These are phyloP conservation scores for Tigriopus japonicus DNA, from an alignment of 1,140 invertebrate species.

Conservation along the genomic window DNA sequence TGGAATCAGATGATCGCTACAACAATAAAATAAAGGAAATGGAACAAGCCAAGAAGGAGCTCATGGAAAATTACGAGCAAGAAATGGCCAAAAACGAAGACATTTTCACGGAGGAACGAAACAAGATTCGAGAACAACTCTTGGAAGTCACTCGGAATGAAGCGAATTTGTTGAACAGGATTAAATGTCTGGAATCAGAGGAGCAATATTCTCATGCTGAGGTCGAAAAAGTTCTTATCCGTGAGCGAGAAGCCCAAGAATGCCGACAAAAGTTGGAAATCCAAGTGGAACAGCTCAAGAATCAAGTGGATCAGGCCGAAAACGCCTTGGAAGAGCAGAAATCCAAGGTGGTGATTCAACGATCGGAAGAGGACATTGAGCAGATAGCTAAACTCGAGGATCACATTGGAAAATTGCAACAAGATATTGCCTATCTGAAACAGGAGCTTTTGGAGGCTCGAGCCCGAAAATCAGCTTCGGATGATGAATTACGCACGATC, in stretches of 20 bases:
- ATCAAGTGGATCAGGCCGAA: background rate
- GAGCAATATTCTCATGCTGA: background rate
- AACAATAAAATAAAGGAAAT: background rate
- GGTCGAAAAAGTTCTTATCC: background rate
- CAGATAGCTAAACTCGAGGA: background rate
- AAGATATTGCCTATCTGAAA: background rate
- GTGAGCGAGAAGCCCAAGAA: background rate
- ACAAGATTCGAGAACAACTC: background rate
- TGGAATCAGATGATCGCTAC: background rate
- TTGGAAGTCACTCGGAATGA: background rate
- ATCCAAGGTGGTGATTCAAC: background rate
- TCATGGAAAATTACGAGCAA: background rate
- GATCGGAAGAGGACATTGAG: background rate
- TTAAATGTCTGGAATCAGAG: conserved; percentile 2
- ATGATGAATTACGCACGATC: background rate
- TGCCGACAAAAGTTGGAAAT: background rate
- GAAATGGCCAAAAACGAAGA: background rate
- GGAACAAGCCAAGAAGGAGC: background rate
- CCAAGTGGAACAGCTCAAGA: background rate
- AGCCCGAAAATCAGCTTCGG: background rate
- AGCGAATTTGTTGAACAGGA: conserved; percentile 7
- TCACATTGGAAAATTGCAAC: background rate
- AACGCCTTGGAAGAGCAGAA: background rate
- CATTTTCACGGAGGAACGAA: background rate
- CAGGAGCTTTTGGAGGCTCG: conserved; percentile 3